Evolutionary conservation across 2,113 vertebrate species (phyloP).

Genomic region (Dromas ardeola): DNA sequence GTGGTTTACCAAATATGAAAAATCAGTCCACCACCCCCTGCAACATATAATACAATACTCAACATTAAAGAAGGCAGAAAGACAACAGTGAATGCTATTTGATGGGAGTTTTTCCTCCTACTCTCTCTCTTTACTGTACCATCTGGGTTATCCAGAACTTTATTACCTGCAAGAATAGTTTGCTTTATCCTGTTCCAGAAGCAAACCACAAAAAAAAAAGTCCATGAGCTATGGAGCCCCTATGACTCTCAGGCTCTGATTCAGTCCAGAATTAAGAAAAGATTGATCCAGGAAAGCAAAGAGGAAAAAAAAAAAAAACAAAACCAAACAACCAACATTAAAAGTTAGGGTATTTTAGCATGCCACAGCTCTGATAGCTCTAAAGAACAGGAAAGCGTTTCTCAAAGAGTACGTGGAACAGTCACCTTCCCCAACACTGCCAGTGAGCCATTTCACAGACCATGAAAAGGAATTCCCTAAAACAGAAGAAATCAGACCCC

Average conservation of each 20-base stretch:
- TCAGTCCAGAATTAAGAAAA: not conserved
- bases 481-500: not conserved
- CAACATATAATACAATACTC: not conserved
- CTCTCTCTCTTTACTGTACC: not conserved
- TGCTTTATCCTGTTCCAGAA: not conserved
- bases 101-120: not conserved
- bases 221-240: not conserved
- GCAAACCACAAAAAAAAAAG: not conserved
- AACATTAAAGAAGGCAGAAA: not conserved
- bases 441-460: not conserved
- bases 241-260: not conserved
- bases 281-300: not conserved
- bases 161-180: not conserved
- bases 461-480: not conserved
- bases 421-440: not conserved
- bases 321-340: not conserved
- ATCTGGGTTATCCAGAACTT: not conserved
- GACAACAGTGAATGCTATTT: not conserved
- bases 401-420: not conserved
- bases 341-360: not conserved
- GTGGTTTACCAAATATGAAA: conserved; percentile 14
- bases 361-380: not conserved
- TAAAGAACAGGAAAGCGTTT: not conserved
- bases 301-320: not conserved
- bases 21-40: not conserved